phyloP scores from a whole-genome alignment of 2,797 vertebrate genomes.

The Leontocebus nigricollis region DNA sequence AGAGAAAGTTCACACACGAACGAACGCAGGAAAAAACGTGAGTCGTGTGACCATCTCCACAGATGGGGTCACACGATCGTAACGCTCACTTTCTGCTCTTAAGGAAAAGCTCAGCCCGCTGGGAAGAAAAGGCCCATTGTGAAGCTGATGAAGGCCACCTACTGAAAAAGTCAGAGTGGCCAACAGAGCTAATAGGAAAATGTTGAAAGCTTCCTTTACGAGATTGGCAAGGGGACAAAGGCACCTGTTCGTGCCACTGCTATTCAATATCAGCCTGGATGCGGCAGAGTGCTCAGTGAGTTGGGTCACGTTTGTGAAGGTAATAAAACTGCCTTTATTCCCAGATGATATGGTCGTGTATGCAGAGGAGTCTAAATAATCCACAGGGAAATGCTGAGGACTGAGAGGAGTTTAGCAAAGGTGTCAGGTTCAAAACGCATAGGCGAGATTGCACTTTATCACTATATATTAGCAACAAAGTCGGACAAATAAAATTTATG shows the following conservation, averaged over 20 bases:
- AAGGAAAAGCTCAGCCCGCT: neutral
- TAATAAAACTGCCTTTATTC: too few species aligned
- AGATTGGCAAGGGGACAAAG: neutral
- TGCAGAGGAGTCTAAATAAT: fast-evolving
- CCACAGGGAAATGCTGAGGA: fast-evolving
- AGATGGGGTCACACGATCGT: neutral
- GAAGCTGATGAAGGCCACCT: neutral
- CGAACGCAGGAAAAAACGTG: neutral
- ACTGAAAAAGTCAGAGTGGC: fast-evolving
- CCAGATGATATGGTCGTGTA: fast-evolving
- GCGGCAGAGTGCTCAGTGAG: fast-evolving
- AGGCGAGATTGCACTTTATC: neutral
- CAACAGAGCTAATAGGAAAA: neutral
- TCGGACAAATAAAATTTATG: neutral
- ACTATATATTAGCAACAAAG: fast-evolving
- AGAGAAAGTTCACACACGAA: fast-evolving
- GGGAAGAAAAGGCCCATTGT: neutral
- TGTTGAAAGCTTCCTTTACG: fast-evolving
- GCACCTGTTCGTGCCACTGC: fast-evolving
- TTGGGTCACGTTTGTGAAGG: fast-evolving
- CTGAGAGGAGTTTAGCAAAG: neutral
- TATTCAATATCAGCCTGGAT: fast-evolving
- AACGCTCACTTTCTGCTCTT: neutral
- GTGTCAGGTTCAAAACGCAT: fast-evolving
- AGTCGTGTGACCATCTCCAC: fast-evolving